A percentile compares a stretch with the other conserved stretches of the same genome.
Evolutionary conservation across 1,140 invertebrate species (phyloP).

Genomic region (Apolygus lucorum): DNA sequence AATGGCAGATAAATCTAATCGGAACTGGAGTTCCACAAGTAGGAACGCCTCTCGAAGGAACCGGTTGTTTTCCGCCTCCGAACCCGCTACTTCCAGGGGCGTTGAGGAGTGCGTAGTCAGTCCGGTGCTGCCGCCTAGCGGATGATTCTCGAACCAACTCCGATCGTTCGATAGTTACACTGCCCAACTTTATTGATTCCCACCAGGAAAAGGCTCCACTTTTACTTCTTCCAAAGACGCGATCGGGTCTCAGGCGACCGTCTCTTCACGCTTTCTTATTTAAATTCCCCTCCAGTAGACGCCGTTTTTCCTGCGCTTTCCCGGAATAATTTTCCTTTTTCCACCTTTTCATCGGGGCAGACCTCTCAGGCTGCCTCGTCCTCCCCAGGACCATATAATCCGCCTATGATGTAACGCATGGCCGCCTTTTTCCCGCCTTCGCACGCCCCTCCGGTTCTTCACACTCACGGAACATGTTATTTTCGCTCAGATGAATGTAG

Average conservation of each 20-base stretch:
- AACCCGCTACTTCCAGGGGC: background rate
- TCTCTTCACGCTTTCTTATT: background rate
- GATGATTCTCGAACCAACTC: background rate
- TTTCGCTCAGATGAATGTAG: too few relatives aligned
- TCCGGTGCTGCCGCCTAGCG: background rate
- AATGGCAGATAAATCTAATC: too few relatives aligned
- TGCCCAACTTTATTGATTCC: background rate
- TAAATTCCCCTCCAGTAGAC: background rate
- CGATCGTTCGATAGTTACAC: background rate
- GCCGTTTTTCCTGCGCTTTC: background rate
- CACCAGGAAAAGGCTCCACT: background rate
- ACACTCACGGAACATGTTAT: background rate
- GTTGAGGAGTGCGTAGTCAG: background rate
- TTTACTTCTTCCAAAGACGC: background rate
- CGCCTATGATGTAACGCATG: background rate
- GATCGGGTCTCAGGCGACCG: background rate
- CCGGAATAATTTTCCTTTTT: background rate
- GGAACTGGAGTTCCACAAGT: too few relatives aligned
- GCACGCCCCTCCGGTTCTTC: background rate
- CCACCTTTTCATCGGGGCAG: background rate
- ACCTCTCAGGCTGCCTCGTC: background rate
- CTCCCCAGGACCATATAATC: too few relatives aligned
- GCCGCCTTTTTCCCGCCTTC: background rate
- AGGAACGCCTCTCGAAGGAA: too few relatives aligned
- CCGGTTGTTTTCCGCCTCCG: background rate